A percentile compares a stretch with the other conserved stretches of the same genome.
Evolutionary conservation across 2,888 invertebrate genomes (phyloP).

Genomic region (Drosophila acutilabella): DNA sequence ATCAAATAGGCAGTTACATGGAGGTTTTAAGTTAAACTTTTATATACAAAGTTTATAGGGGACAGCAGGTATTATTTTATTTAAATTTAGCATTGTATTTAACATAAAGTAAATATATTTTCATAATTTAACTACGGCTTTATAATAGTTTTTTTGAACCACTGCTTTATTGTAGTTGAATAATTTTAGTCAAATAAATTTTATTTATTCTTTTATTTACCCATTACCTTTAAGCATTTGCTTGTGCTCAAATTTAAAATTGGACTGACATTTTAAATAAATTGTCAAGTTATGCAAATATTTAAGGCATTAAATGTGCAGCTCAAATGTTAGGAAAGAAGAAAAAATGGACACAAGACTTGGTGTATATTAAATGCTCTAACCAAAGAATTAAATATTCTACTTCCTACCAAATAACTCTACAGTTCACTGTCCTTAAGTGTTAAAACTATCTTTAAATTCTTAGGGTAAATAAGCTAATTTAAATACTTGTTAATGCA

Average conservation of each 20-base stretch:
- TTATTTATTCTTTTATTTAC: neutral
- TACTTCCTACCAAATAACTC: too few relatives aligned
- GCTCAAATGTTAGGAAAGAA: neutral
- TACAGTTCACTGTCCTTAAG: too few relatives aligned
- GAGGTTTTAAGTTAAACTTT: neutral
- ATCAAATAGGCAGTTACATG: neutral
- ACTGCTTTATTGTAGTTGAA: too few relatives aligned
- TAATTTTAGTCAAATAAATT: too few relatives aligned
- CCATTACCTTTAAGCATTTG: neutral
- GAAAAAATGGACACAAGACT: neutral
- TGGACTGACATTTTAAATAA: slow-evolving; percentile 4
- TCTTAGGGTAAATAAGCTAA: too few relatives aligned
- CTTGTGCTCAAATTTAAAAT: neutral
- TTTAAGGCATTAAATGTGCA: neutral
- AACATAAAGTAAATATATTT: too few relatives aligned
- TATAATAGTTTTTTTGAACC: too few relatives aligned
- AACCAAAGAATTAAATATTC: neutral
- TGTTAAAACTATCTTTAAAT: too few relatives aligned
- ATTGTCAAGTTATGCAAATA: slow-evolving; percentile 20
- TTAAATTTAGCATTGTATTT: too few relatives aligned
- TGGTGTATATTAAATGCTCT: neutral
- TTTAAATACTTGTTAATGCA: too few relatives aligned
- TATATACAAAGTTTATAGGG: neutral
- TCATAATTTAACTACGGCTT: too few relatives aligned
- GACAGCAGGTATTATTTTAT: too few relatives aligned